A percentile compares a stretch with the other conserved stretches of the same genome.
These are phyloP conservation scores for Centropus bengalensis DNA, from an alignment of 2,113 vertebrate species.

Conservation along the genomic window DNA sequence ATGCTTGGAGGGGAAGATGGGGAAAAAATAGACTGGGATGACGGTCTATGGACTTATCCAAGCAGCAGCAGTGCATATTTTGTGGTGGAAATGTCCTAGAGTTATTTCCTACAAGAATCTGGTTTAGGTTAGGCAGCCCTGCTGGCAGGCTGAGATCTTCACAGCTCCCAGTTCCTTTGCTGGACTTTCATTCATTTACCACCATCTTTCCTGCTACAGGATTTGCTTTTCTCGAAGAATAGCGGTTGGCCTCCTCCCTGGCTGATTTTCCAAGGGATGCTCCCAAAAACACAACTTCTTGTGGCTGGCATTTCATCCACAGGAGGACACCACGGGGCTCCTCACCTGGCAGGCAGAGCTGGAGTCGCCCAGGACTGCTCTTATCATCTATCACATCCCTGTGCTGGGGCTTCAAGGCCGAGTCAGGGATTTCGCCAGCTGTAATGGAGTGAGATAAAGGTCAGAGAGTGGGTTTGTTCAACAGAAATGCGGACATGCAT, in stretches of 20 bases:
- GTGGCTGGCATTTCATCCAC: not conserved
- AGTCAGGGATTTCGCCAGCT: not conserved
- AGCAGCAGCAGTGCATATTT: not conserved
- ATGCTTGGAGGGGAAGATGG: slow-evolving; percentile 48
- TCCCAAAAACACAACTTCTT: not conserved
- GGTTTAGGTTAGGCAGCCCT: not conserved
- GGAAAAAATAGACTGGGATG: slow-evolving; percentile 3
- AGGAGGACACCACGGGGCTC: not conserved
- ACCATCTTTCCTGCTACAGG: not conserved
- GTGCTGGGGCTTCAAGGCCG: rapidly evolving
- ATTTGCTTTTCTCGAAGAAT: not conserved
- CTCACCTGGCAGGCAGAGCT: not conserved
- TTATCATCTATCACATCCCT: not conserved
- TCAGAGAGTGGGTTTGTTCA: not conserved
- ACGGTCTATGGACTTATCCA: not conserved
- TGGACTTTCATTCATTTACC: not conserved
- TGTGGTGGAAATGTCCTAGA: not conserved
- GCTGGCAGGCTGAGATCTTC: not conserved
- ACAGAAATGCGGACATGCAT: rapidly evolving
- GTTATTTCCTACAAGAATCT: slow-evolving; percentile 12
- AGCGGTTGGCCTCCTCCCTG: not conserved
- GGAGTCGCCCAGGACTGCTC: not conserved
- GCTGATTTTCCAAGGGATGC: not conserved
- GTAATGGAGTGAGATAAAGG: not conserved
- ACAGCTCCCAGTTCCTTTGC: not conserved